Evolutionary conservation across 2,797 vertebrate genomes (phyloP).

Genomic region (Lates japonicus): DNA sequence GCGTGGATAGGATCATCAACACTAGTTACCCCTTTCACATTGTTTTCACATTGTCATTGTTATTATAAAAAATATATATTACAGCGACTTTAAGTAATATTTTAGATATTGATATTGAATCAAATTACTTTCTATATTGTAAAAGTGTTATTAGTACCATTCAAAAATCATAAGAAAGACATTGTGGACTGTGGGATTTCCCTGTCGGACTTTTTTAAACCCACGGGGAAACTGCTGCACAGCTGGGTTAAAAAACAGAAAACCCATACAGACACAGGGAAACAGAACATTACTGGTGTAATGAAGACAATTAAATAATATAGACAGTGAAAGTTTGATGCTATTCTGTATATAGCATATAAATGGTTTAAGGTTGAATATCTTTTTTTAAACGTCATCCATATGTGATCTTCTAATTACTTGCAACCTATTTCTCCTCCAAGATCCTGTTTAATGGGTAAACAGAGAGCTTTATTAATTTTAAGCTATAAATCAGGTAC

Average conservation of each 20-base stretch:
- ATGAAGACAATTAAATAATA: background rate
- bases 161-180: background rate
- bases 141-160: background rate
- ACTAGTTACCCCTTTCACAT: no score
- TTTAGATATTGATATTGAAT: background rate
- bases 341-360: background rate
- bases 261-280: background rate
- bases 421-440: background rate
- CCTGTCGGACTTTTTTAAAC: background rate
- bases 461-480: conserved; percentile 2
- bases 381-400: background rate
- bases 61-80: background rate
- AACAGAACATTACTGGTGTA: background rate
- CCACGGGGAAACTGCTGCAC: background rate
- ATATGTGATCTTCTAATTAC: background rate
- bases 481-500: background rate
- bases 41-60: no score
- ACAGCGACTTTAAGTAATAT: background rate
- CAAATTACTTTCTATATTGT: background rate
- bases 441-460: background rate
- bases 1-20: background rate
- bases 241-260: background rate
- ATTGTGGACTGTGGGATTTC: background rate
- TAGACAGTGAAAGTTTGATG: background rate
- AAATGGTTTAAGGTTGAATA: background rate